Conservation (phyloP, 2,113 vertebrate species). For the Balaenoptera acutorostrata region DNA sequence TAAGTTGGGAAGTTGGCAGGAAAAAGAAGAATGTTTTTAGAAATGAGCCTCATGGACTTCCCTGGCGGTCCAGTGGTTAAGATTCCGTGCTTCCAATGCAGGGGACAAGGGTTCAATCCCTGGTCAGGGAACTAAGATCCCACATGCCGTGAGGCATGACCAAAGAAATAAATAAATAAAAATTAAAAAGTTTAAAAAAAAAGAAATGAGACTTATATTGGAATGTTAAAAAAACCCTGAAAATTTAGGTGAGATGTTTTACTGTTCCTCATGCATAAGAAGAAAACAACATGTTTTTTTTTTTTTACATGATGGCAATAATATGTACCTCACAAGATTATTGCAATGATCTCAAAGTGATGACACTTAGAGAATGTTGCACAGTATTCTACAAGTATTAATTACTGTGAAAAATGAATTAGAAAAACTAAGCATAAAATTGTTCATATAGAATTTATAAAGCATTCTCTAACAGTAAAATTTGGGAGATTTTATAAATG, state of each 20-base stretch:
- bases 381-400: neutral
- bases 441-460: neutral
- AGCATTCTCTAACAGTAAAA: neutral
- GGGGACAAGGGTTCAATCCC: no score
- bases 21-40: conserved; percentile 11
- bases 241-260: neutral
- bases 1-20: conserved; percentile 6
- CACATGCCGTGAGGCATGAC: no score
- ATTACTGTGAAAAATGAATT: neutral
- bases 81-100: no score
- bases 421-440: neutral
- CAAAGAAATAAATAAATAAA: no score
- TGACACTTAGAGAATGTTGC: neutral
- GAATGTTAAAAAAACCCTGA: neutral
- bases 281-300: neutral
- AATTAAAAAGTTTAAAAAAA: no score
- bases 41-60: neutral
- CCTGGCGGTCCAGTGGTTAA: no score
- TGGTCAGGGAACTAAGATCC: no score
- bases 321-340: neutral
- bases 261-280: neutral
- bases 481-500: neutral
- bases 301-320: neutral
- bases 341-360: neutral
- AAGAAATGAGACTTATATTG: neutral